phyloP scores from a whole-genome alignment of 2,113 vertebrate genomes.

The Hylia prasina region DNA sequence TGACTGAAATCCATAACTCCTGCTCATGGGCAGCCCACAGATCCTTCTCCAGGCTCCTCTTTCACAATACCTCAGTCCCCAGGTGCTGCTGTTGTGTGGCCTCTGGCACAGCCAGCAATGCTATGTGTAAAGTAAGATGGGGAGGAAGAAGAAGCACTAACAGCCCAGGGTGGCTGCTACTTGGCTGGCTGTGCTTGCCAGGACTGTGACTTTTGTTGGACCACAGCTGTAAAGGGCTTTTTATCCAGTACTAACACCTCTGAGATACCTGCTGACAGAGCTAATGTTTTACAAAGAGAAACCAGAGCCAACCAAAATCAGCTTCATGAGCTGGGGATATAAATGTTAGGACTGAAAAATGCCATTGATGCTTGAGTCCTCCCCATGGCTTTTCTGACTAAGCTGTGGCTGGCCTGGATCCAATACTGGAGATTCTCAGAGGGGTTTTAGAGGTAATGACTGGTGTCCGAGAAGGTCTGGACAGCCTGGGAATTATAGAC shows the following conservation, averaged over 20 bases:
- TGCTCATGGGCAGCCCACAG: neutral
- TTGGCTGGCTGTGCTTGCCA: neutral
- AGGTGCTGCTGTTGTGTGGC: neutral
- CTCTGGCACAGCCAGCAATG: neutral
- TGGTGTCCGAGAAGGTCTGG: neutral
- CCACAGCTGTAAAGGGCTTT: neutral
- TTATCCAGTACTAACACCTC: neutral
- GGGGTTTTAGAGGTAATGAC: fast-evolving
- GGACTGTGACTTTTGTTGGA: neutral
- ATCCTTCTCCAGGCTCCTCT: neutral
- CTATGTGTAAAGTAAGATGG: neutral
- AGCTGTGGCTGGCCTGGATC: neutral
- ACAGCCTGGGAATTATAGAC: neutral
- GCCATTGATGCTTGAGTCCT: neutral
- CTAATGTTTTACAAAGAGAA: neutral
- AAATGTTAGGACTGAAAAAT: neutral
- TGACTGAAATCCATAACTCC: neutral
- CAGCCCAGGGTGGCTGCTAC: neutral
- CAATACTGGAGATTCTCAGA: neutral
- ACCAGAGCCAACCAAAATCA: neutral
- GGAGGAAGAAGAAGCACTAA: neutral
- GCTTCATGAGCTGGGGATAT: neutral
- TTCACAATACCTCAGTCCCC: neutral
- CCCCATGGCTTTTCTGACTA: fast-evolving
- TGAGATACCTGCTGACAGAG: neutral